Percentiles rank a stretch among this genome's conserved stretches.
These are phyloP conservation scores for Thripadectes ignobilis DNA, from an alignment of 2,797 vertebrate genomes.

Conservation along the genomic window DNA sequence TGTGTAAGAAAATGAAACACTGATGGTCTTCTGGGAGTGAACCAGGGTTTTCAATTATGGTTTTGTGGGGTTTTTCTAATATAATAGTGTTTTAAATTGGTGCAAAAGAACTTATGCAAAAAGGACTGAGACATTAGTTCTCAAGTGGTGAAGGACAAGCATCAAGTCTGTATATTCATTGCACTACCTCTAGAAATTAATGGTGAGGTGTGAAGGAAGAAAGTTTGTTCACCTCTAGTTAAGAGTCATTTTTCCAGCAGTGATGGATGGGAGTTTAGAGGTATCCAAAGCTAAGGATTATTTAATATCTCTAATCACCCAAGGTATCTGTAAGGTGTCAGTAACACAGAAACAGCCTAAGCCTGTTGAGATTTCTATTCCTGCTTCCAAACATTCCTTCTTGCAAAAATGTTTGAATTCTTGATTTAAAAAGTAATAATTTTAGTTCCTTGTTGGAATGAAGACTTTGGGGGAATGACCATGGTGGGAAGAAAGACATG, in stretches of 20 bases:
- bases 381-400: not conserved
- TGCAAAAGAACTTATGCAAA: not conserved
- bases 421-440: not conserved
- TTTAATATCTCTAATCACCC: not conserved
- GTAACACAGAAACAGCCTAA: not conserved
- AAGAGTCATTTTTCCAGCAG: not conserved
- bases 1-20: not conserved
- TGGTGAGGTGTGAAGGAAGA: not conserved
- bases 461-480: not conserved
- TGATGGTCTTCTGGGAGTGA: not conserved
- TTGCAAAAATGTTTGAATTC: not conserved
- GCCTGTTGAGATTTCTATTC: not conserved
- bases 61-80: not conserved
- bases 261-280: not conserved
- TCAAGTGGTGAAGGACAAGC: not conserved
- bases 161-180: not conserved
- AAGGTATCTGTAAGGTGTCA: not conserved
- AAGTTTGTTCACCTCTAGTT: not conserved
- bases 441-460: not conserved
- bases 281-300: not conserved
- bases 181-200: not conserved
- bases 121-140: not conserved
- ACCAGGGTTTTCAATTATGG: not conserved
- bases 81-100: not conserved
- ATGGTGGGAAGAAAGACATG: not conserved